Conservation (phyloP, 2,888 invertebrate genomes). For the Acleris sparsana region DNA sequence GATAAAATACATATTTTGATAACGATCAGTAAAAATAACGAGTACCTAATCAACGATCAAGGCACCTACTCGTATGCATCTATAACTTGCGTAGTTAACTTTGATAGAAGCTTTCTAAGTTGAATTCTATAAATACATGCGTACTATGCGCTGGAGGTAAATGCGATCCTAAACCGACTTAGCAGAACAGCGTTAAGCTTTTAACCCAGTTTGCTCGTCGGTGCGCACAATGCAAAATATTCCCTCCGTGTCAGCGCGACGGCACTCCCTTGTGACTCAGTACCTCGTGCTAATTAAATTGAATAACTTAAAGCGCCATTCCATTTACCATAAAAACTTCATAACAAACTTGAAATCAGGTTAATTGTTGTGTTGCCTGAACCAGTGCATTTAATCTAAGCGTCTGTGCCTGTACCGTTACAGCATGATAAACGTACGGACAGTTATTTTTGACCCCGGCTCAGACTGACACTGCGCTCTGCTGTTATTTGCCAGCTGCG, state of each 20-base stretch:
- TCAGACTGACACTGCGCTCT: slow-evolving; percentile 43
- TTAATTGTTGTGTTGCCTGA: slow-evolving; percentile 1
- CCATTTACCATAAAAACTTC: slow-evolving; percentile 15
- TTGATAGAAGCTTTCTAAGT: slow-evolving; percentile 7
- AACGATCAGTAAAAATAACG: too few species aligned
- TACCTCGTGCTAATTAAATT: slow-evolving; percentile 47
- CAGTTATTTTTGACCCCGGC: slow-evolving; percentile 48
- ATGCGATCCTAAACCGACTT: slow-evolving; percentile 44
- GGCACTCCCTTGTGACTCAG: slow-evolving; percentile 48
- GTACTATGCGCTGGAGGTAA: not conserved
- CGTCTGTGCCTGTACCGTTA: slow-evolving; percentile 39
- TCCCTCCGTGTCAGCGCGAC: slow-evolving; percentile 55
- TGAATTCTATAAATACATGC: not conserved
- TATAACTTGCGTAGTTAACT: not conserved
- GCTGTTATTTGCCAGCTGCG: slow-evolving; percentile 40
- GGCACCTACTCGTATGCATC: not conserved
- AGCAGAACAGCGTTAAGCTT: slow-evolving; percentile 66
- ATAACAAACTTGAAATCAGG: not conserved
- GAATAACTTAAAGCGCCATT: slow-evolving; percentile 37
- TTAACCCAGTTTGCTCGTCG: slow-evolving; percentile 60
- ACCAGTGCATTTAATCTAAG: slow-evolving; percentile 30
- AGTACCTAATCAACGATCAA: too few species aligned
- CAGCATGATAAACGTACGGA: slow-evolving; percentile 41
- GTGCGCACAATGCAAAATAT: slow-evolving; percentile 60
- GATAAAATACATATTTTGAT: too few species aligned